Evolutionary conservation across 2,113 vertebrate species (phyloP).

Genomic region (Micromys minutus): DNA sequence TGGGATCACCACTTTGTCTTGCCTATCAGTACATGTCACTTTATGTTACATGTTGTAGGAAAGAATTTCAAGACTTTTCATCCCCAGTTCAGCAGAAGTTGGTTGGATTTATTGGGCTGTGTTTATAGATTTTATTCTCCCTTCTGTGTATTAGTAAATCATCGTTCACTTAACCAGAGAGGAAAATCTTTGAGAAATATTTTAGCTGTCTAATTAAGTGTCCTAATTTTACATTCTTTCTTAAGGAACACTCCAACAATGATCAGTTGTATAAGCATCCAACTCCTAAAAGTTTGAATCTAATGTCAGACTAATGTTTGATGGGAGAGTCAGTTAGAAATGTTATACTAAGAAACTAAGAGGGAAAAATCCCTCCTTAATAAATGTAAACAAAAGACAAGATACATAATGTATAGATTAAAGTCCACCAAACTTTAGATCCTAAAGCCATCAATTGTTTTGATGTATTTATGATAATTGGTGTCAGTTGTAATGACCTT

Average conservation of each 20-base stretch:
- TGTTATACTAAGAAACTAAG: not conserved
- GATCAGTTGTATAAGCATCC: not conserved
- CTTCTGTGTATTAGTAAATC: not conserved
- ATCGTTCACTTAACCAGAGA: not conserved
- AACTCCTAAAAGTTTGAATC: not conserved
- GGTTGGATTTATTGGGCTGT: not conserved
- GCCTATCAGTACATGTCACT: not conserved
- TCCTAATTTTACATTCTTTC: slow-evolving; percentile 40
- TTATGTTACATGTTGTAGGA: not conserved
- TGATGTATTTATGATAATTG: slow-evolving; percentile 5
- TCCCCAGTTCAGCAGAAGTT: not conserved
- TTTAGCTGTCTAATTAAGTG: not conserved
- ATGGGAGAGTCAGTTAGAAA: slow-evolving; percentile 28
- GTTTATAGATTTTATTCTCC: slow-evolving; percentile 25
- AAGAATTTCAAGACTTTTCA: not conserved
- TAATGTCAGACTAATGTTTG: not conserved
- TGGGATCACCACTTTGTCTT: not conserved
- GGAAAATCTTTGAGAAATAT: not conserved
- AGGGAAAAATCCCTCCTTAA: not conserved
- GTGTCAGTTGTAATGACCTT: not conserved
- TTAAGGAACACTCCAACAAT: not conserved
- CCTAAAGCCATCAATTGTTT: not conserved
- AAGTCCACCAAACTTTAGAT: slow-evolving; percentile 20
- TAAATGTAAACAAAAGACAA: slow-evolving; percentile 47
- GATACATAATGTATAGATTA: not conserved